Percentiles rank a stretch among this genome's conserved stretches.
Conservation (phyloP, 2,888 invertebrate genomes). For the Galerucella nymphaeae region DNA sequence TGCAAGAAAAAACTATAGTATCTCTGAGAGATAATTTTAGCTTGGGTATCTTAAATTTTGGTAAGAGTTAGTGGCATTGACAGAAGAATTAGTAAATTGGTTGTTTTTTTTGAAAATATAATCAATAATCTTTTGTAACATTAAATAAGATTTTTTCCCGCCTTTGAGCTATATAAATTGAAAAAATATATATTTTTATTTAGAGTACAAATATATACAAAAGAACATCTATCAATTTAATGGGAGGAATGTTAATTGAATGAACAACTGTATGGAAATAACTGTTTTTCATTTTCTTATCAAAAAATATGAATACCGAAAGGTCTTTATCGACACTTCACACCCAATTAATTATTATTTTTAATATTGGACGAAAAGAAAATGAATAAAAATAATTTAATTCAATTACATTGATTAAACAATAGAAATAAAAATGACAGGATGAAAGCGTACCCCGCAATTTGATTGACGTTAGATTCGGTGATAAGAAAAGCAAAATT, state of each 20-base stretch:
- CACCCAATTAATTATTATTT: slow-evolving; percentile 23
- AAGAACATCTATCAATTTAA: neutral
- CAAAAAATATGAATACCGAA: neutral
- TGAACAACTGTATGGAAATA: neutral
- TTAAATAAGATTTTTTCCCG: too few species aligned
- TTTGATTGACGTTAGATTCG: slow-evolving; percentile 20
- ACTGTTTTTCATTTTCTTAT: neutral
- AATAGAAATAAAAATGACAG: slow-evolving; percentile 20
- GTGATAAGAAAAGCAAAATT: slow-evolving; percentile 22
- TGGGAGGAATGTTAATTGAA: neutral
- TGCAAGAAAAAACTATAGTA: too few species aligned
- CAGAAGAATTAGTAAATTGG: too few species aligned
- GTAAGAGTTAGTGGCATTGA: too few species aligned
- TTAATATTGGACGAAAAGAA: slow-evolving; percentile 6
- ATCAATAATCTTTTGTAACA: too few species aligned
- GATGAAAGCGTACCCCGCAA: slow-evolving; percentile 6
- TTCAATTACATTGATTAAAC: slow-evolving; percentile 11
- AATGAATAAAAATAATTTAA: slow-evolving; percentile 9
- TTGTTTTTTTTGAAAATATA: too few species aligned
- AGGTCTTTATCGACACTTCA: slow-evolving; percentile 9
- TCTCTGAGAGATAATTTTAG: too few species aligned
- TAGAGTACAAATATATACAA: too few species aligned
- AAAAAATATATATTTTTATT: neutral
- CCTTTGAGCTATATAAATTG: too few species aligned
- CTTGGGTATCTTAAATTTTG: too few species aligned